These are phyloP conservation scores for Plusia festucae DNA, from an alignment of 2,888 invertebrate species.

Conservation along the genomic window DNA sequence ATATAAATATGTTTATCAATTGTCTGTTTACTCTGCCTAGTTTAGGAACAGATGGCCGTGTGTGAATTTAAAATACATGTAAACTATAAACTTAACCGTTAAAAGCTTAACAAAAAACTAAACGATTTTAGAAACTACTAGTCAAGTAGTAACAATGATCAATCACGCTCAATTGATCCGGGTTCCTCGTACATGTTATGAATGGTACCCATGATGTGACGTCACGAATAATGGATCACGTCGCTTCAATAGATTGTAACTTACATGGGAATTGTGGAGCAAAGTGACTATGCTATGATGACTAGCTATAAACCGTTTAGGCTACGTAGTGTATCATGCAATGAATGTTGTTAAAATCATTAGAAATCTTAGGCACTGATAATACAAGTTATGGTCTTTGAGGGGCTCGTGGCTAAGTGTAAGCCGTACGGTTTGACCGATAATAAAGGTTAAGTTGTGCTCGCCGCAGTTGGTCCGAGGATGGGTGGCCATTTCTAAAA, in stretches of 20 bases:
- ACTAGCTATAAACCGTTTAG: background rate
- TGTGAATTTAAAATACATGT: too few relatives aligned
- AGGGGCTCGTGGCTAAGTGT: too few relatives aligned
- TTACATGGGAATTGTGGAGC: background rate
- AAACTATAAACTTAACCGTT: background rate
- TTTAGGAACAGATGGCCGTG: too few relatives aligned
- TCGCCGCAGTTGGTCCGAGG: too few relatives aligned
- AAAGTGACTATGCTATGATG: background rate
- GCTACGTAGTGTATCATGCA: conserved; percentile 13
- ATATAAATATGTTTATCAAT: too few relatives aligned
- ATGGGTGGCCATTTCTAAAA: too few relatives aligned
- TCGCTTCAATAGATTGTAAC: conserved; percentile 18
- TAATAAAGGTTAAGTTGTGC: too few relatives aligned
- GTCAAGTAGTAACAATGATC: conserved; percentile 18
- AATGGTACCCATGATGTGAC: conserved; percentile 11
- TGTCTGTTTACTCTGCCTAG: too few relatives aligned
- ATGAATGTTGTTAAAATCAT: too few relatives aligned
- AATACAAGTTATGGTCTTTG: too few relatives aligned
- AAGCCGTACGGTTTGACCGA: too few relatives aligned
- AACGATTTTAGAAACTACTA: background rate
- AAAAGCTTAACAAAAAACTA: background rate
- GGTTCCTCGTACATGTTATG: conserved; percentile 22
- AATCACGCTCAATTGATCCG: conserved; percentile 42
- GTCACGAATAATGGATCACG: conserved; percentile 32
- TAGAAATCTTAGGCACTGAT: too few relatives aligned